Conservation (phyloP, 2,888 invertebrate species). For the Bhutanitis thaidina region DNA sequence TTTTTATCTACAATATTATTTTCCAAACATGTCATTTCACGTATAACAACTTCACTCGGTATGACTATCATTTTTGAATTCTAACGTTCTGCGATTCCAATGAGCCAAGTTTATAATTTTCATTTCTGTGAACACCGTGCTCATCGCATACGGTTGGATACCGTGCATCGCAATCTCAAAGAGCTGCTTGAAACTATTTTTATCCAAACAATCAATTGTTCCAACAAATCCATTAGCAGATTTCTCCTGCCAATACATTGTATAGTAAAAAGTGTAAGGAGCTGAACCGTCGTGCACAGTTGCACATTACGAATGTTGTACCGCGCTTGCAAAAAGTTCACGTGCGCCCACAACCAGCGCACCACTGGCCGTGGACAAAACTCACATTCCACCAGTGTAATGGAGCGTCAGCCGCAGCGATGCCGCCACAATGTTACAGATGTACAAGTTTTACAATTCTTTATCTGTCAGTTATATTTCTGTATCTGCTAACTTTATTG, state of each 20-base stretch:
- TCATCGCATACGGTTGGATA: too few species aligned
- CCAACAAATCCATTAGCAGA: conserved; percentile 27
- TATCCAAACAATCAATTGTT: background rate
- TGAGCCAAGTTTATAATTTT: too few species aligned
- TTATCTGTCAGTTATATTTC: too few species aligned
- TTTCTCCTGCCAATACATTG: conserved; percentile 62
- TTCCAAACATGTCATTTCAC: too few species aligned
- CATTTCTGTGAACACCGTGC: too few species aligned
- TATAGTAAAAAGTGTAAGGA: conserved; percentile 41
- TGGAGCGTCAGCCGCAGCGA: conserved; percentile 45
- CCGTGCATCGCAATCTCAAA: background rate
- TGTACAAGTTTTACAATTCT: too few species aligned
- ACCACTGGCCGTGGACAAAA: conserved; percentile 36
- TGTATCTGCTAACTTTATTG: too few species aligned
- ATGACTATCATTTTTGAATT: too few species aligned
- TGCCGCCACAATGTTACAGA: too few species aligned
- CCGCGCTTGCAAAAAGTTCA: conserved; percentile 38
- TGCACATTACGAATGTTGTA: conserved; percentile 22
- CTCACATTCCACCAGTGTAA: conserved; percentile 57
- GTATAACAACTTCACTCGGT: too few species aligned
- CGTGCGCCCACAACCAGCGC: conserved; percentile 33
- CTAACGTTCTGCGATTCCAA: too few species aligned
- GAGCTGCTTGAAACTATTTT: background rate
- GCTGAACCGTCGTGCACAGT: conserved; percentile 31
- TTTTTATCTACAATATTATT: too few species aligned